Evolutionary conservation across 92 coral and sea anemone species (phyloP).

Genomic region (Siderastrea radians): DNA sequence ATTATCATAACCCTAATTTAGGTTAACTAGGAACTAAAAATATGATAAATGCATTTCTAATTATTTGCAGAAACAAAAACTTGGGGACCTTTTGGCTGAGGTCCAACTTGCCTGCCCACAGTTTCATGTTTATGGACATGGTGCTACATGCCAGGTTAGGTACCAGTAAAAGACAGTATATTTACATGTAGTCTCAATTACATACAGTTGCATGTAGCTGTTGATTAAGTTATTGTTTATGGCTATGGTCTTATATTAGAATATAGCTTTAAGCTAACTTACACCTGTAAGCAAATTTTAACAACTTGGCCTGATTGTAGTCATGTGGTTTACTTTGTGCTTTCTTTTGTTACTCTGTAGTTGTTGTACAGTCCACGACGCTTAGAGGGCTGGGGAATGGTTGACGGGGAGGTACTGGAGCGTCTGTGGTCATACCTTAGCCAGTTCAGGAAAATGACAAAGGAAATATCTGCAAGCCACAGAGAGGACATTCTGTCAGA

Average conservation of each 20-base stretch:
- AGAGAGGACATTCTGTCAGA: conserved; percentile 72
- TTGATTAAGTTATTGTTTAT: no score
- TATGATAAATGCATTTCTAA: no score
- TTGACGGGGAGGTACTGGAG: conserved; percentile 73
- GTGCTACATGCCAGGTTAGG: conserved; percentile 71
- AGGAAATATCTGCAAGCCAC: conserved; percentile 73
- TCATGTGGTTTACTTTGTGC: not conserved
- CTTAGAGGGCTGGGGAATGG: conserved; percentile 72
- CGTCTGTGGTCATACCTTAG: conserved; percentile 74
- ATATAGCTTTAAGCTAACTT: no score
- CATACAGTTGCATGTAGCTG: no score
- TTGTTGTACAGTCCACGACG: conserved; percentile 68
- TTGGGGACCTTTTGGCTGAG: conserved; percentile 49
- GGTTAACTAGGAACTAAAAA: no score
- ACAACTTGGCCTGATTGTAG: no score
- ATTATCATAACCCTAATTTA: no score
- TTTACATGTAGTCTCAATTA: no score
- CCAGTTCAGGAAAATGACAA: conserved; percentile 69
- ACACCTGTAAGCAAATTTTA: no score
- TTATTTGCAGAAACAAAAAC: conserved; percentile 43
- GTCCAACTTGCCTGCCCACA: conserved; percentile 75
- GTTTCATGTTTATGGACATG: conserved; percentile 75
- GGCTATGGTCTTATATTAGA: no score
- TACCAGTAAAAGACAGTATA: not conserved
- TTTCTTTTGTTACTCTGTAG: conserved; percentile 13